Evolutionary conservation across 2,113 vertebrate genomes (phyloP), one percentile per base, ranked within the genome.

Genomic region (Amblyornis subalaris): DNA sequence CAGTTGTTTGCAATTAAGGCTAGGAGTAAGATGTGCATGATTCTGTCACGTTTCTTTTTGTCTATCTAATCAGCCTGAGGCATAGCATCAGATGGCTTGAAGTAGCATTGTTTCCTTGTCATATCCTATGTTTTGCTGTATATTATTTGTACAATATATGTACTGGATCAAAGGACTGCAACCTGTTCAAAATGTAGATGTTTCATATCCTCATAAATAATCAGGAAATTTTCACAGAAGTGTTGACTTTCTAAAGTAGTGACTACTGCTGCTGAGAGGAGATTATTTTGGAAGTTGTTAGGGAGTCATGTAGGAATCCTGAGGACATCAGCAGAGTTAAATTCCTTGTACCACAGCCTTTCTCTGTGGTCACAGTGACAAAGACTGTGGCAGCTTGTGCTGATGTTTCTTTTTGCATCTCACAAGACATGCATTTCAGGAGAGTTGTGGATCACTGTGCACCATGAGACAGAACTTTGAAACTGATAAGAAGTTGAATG

Each of bases 1-100:
- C 82, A 95, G 82, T 96, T 95, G 85, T 94, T 93, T 96, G 92
- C 90, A 96, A 90, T 96, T 95, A 94, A 95, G 85, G 50, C 62
- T 44, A 73, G 50, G 64, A 96, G 82, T 96, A 88, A 95, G 79
- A 95, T 77, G 44, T 90, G 75, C 60, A 58, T 36, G 64, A 85
- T 57, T 83, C 78, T 91, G 91, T 74, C 95, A 91, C 74, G 75
- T 91, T 94, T 85, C 62, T 80, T 88, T 96, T 83, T 93, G 87
- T 93, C 93, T 95, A 80, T 93, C 91, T 95, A 88, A 89, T 93
- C 58, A 95, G 78, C 91, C 93, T 88, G 66, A 94, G 90, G 93
- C 92, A 88, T 84, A 91, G 67, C 33, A 57, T 90, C 58, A 90
- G 64, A 80, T 86, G 47, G 26, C 54, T 92, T 89, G 72, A 95